phyloP scores from a whole-genome alignment of 2,113 vertebrate species.

The Xenus cinereus region DNA sequence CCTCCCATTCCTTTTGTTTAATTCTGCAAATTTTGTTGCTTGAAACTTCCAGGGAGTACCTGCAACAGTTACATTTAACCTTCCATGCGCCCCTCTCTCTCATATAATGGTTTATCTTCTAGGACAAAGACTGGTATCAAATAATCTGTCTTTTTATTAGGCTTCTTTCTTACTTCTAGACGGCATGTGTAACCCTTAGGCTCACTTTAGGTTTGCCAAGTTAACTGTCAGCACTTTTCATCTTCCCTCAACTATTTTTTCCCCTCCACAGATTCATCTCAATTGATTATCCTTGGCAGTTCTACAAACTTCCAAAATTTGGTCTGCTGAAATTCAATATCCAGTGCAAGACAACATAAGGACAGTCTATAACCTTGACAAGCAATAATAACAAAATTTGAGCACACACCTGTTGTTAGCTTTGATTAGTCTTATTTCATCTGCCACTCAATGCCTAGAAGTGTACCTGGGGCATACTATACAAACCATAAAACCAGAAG shows the following conservation, averaged over 20 bases:
- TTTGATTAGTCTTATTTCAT: background rate
- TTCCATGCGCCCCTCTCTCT: background rate
- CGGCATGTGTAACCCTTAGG: background rate
- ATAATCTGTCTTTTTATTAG: background rate
- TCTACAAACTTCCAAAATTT: background rate
- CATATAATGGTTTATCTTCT: background rate
- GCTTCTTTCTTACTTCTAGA: background rate
- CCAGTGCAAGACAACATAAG: background rate
- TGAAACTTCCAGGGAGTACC: background rate
- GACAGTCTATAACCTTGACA: background rate
- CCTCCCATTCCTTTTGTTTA: background rate
- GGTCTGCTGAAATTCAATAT: background rate
- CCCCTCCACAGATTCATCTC: background rate
- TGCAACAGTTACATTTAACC: background rate
- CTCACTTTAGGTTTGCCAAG: background rate
- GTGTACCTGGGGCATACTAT: background rate
- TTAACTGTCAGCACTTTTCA: background rate
- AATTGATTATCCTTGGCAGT: background rate
- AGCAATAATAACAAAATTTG: background rate
- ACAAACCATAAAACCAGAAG: background rate
- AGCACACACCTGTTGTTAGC: background rate
- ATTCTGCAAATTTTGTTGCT: background rate
- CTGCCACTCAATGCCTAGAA: background rate
- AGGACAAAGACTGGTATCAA: background rate
- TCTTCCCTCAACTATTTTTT: background rate